Evolutionary conservation across 2,888 invertebrate genomes (phyloP).

Genomic region (Clusia tigrina): DNA sequence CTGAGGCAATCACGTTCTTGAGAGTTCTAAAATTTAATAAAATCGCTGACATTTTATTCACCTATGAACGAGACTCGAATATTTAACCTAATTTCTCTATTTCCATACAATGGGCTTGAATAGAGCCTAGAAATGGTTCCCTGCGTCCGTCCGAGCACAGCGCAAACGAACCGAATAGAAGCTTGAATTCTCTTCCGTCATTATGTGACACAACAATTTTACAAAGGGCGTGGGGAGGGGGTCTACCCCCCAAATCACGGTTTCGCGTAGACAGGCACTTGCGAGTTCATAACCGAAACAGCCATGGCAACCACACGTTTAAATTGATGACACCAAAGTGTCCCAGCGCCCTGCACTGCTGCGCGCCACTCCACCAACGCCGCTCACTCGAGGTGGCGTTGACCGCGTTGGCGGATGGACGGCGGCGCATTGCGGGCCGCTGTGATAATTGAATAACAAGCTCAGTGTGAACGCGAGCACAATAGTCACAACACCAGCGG

Average conservation of each 20-base stretch:
- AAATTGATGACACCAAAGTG: constrained; percentile 1
- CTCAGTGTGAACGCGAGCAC: constrained; percentile 26
- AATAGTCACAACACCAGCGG: not conserved
- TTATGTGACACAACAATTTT: constrained; percentile 19
- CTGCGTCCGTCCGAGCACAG: not conserved
- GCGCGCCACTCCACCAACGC: not conserved
- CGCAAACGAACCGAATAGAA: not conserved
- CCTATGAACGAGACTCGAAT: not conserved
- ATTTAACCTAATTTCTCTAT: not conserved
- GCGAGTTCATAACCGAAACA: not conserved
- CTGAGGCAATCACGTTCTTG: too few relatives aligned
- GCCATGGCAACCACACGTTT: not conserved
- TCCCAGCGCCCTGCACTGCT: not conserved
- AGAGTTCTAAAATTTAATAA: too few relatives aligned
- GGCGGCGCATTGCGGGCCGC: too few relatives aligned
- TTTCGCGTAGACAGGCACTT: constrained; percentile 1
- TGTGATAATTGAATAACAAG: constrained; percentile 54
- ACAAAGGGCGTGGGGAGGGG: not conserved
- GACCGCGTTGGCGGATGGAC: not conserved
- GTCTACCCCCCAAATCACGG: not conserved
- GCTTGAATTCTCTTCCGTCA: constrained; percentile 20
- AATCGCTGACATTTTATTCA: too few relatives aligned
- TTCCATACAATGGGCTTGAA: not conserved
- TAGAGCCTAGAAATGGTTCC: not conserved
- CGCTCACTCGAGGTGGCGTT: not conserved